phyloP scores from a whole-genome alignment of 2,888 invertebrate genomes.

The Deilephila porcellus region DNA sequence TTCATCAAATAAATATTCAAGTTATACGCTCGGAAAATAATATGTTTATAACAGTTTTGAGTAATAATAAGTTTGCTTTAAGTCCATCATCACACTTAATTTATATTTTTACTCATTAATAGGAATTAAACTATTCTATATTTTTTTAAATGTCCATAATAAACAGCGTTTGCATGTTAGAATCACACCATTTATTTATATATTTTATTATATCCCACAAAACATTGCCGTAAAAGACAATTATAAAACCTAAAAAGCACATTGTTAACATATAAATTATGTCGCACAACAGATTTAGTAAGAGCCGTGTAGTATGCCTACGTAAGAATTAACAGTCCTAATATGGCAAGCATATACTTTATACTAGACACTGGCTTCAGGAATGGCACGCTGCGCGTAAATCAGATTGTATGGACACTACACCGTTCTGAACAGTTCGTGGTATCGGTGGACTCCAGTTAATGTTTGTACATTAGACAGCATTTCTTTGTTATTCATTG shows the following conservation, averaged over 20 bases:
- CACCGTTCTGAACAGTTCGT: slow-evolving; percentile 68
- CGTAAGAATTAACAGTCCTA: slow-evolving; percentile 72
- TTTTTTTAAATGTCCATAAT: too few relatives aligned
- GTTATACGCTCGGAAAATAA: too few relatives aligned
- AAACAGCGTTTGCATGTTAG: too few relatives aligned
- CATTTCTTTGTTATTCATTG: neutral
- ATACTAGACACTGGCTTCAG: slow-evolving; percentile 58
- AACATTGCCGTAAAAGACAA: neutral
- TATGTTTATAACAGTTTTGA: too few relatives aligned
- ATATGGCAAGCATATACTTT: slow-evolving; percentile 72
- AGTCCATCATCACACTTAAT: too few relatives aligned
- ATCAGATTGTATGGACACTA: slow-evolving; percentile 78
- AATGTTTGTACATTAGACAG: slow-evolving; percentile 31
- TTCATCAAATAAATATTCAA: too few relatives aligned
- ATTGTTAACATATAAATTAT: neutral
- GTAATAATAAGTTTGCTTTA: too few relatives aligned
- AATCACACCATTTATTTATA: too few relatives aligned
- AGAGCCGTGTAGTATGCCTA: slow-evolving; percentile 49
- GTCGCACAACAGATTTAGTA: slow-evolving; percentile 49
- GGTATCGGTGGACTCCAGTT: slow-evolving; percentile 50
- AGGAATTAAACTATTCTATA: too few relatives aligned
- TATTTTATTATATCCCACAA: neutral
- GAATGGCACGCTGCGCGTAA: slow-evolving; percentile 68
- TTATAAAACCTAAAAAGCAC: neutral
- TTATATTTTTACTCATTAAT: too few relatives aligned